Conservation (phyloP, 2,797 vertebrate species). For the Chrysolophus pictus region DNA sequence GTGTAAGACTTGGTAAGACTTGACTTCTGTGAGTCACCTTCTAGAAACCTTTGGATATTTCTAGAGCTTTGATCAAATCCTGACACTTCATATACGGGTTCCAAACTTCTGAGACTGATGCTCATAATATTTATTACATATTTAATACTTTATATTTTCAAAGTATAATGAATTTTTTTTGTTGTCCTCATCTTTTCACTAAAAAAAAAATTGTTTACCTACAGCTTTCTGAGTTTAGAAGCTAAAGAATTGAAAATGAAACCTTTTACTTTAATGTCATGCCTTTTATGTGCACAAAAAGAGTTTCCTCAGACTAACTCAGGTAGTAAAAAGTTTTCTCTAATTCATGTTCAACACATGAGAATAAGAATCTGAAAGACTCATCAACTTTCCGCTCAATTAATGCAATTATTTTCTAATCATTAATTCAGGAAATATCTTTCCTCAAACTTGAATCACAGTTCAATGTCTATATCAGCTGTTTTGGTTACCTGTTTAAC, state of each 20-base stretch:
- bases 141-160: background rate
- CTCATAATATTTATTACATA: background rate
- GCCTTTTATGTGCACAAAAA: background rate
- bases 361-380: constrained; percentile 16
- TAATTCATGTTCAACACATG: background rate
- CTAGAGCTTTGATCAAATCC: background rate
- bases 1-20: background rate
- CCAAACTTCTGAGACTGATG: background rate
- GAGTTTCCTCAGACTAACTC: constrained; percentile 14
- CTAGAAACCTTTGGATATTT: background rate
- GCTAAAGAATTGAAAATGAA: background rate
- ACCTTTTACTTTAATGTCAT: background rate
- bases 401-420: background rate
- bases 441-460: constrained; percentile 26
- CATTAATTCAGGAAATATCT: constrained; percentile 17
- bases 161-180: background rate
- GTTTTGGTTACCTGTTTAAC: constrained; percentile 23
- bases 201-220: background rate
- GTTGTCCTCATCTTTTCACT: background rate
- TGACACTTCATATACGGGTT: background rate
- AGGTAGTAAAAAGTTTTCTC: background rate
- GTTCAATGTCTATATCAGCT: background rate
- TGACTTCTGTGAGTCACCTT: background rate
- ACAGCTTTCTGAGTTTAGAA: background rate
- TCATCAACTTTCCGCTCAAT: background rate